Evolutionary conservation across 2,888 invertebrate species (phyloP).

Genomic region (Aporophyla lueneburgensis): DNA sequence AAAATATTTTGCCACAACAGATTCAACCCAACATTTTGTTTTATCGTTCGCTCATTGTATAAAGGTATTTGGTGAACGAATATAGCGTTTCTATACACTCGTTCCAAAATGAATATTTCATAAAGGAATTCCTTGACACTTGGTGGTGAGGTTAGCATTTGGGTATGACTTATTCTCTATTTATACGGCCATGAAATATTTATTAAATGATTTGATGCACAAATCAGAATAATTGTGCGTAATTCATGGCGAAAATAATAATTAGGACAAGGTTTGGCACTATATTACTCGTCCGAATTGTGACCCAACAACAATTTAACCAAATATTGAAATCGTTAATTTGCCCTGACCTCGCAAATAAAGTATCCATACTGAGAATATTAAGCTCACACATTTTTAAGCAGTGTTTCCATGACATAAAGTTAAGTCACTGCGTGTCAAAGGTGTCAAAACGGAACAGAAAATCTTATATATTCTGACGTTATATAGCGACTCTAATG

Average conservation of each 20-base stretch:
- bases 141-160: conserved; percentile 11
- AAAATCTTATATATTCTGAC: neutral
- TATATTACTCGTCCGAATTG: neutral
- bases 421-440: neutral
- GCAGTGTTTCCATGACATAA: neutral
- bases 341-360: neutral
- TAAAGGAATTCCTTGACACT: conserved; percentile 42
- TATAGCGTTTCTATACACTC: conserved; percentile 37
- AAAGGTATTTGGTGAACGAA: conserved; percentile 48
- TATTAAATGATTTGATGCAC: neutral
- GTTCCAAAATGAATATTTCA: conserved; percentile 48
- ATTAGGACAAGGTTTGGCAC: neutral
- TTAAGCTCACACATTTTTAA: neutral
- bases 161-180: conserved; percentile 14
- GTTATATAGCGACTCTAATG: neutral
- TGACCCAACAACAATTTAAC: neutral
- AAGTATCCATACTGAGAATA: neutral
- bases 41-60: conserved; percentile 48
- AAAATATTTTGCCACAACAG: conserved; percentile 66
- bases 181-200: neutral
- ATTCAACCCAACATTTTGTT: conserved; percentile 65
- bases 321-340: neutral
- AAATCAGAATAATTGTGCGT: neutral
- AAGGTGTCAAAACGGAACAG: neutral
- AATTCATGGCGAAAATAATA: neutral